Conservation (phyloP, 2,888 invertebrate genomes). For the Blastobasis adustella region DNA sequence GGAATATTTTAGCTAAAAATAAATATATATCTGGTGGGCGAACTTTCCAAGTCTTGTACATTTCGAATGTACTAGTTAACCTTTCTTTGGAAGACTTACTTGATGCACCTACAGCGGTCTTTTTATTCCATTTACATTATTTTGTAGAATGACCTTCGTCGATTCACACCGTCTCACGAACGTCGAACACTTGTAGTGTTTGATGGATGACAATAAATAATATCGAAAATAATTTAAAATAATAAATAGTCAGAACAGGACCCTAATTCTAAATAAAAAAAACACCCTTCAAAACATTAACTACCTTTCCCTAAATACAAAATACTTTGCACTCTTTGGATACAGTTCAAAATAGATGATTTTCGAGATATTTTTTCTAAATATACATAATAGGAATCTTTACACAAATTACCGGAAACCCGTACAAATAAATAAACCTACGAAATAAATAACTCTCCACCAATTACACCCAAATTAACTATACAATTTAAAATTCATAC, state of each 20-base stretch:
- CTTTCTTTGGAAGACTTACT: too few species aligned
- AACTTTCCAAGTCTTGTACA: too few species aligned
- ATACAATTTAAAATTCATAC: not conserved
- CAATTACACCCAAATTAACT: not conserved
- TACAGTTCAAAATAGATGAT: constrained; percentile 6
- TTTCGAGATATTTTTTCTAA: constrained; percentile 10
- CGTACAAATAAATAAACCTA: not conserved
- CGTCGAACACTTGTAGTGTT: too few species aligned
- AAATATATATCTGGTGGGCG: too few species aligned
- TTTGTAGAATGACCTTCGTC: too few species aligned
- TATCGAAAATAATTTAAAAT: too few species aligned
- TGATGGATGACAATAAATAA: too few species aligned
- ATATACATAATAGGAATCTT: constrained; percentile 4
- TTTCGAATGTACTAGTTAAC: too few species aligned
- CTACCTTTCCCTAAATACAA: constrained; percentile 25
- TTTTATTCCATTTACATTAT: too few species aligned
- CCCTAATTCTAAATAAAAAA: constrained; percentile 24
- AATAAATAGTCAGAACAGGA: constrained; percentile 14
- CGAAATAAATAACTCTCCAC: not conserved
- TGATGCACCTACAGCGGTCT: too few species aligned
- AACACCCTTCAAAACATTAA: constrained; percentile 16
- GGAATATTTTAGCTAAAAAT: too few species aligned
- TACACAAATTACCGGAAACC: constrained; percentile 1
- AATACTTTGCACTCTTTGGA: constrained; percentile 30
- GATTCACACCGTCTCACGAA: too few species aligned